Conservation (phyloP, 37 sponge, comb jelly and placozoan genomes). For the Hormiphora californensis region DNA sequence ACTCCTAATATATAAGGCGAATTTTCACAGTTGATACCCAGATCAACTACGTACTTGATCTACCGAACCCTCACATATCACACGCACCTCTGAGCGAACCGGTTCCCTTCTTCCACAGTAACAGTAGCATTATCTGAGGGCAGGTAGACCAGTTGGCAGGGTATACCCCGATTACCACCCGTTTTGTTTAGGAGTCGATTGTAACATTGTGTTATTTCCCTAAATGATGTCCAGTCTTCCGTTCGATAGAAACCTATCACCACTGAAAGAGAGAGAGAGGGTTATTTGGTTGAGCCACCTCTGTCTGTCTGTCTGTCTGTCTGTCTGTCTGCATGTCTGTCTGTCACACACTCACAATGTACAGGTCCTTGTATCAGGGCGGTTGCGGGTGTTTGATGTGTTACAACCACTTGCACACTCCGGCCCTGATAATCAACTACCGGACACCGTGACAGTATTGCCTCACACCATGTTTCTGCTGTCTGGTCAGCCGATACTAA, state of each 20-base stretch:
- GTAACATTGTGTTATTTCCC: not conserved
- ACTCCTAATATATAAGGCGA: too few species aligned
- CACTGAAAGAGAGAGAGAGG: not conserved
- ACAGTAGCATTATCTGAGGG: not conserved
- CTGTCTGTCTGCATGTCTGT: not conserved
- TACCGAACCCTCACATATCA: too few species aligned
- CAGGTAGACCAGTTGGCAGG: constrained; percentile 7
- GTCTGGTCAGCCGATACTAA: too few species aligned
- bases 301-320: not conserved
- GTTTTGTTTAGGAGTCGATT: not conserved
- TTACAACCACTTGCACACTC: too few species aligned
- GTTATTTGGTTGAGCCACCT: not conserved
- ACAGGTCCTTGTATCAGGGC: too few species aligned
- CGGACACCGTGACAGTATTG: too few species aligned
- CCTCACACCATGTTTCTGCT: too few species aligned
- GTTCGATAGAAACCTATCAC: not conserved
- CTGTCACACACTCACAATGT: too few species aligned
- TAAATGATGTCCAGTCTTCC: constrained; percentile 8
- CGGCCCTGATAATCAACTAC: too few species aligned
- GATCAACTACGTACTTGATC: too few species aligned
- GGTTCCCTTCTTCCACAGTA: not conserved
- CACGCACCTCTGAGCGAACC: constrained; percentile 8
- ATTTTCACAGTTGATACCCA: too few species aligned
- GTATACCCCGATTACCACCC: not conserved
- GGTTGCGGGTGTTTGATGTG: too few species aligned